These are phyloP conservation scores for Eufriesea mexicana DNA, from an alignment of 1,140 invertebrate genomes.

Conservation along the genomic window DNA sequence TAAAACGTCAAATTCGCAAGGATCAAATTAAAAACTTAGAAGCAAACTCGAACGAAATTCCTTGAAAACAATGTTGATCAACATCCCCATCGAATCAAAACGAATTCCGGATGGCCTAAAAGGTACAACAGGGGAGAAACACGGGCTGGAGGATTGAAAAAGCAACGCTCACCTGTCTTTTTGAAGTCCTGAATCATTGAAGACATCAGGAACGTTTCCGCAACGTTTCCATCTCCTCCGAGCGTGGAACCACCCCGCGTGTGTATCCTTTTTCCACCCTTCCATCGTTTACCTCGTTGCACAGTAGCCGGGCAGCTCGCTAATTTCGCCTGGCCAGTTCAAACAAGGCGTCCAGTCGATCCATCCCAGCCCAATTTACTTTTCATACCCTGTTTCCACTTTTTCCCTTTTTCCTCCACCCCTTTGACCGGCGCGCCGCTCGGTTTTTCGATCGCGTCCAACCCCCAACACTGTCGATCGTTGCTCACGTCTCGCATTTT, in stretches of 20 bases:
- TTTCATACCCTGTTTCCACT: background rate
- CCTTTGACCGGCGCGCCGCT: background rate
- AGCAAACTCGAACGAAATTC: no score
- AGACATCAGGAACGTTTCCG: background rate
- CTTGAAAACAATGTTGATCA: no score
- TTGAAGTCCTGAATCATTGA: background rate
- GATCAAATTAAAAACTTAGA: no score
- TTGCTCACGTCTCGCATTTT: background rate
- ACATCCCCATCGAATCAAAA: no score
- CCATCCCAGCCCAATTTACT: background rate
- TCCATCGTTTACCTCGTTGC: background rate
- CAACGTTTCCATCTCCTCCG: background rate
- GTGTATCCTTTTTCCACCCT: background rate
- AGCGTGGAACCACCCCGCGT: background rate
- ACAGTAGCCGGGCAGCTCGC: background rate
- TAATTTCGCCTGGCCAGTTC: background rate
- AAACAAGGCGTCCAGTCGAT: conserved; percentile 2
- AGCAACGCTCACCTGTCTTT: background rate
- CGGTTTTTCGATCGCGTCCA: background rate
- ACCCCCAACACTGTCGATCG: background rate
- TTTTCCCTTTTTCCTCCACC: no score
- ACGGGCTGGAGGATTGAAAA: background rate
- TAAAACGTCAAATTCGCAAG: no score
- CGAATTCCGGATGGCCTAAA: no score
- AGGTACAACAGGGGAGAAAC: no score